Percentiles rank a stretch among this genome's conserved stretches.
These are phyloP conservation scores for Meghimatium bilineatum DNA, from an alignment of 2,888 invertebrate species.

Conservation along the genomic window DNA sequence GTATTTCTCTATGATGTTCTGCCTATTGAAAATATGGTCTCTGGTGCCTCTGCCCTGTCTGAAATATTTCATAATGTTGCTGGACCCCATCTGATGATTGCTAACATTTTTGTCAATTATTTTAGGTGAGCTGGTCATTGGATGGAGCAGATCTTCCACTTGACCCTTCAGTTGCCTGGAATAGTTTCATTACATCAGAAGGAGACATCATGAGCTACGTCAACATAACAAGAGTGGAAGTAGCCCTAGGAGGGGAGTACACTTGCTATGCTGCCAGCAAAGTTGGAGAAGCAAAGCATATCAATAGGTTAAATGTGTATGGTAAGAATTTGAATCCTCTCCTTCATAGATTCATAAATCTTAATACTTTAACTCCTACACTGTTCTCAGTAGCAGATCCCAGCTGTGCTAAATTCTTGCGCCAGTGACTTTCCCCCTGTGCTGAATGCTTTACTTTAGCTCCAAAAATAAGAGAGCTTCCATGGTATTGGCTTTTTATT, in stretches of 20 bases:
- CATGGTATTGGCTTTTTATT: too few species aligned
- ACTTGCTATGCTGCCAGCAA: constrained; percentile 86
- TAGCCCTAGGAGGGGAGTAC: constrained; percentile 88
- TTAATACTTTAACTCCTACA: not conserved
- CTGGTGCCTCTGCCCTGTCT: too few species aligned
- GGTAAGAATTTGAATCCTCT: constrained; percentile 80
- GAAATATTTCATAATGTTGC: too few species aligned
- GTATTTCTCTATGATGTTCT: too few species aligned
- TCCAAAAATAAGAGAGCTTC: too few species aligned
- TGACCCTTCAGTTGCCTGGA: constrained; percentile 80
- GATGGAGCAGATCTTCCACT: constrained; percentile 81
- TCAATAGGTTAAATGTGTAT: constrained; percentile 87
- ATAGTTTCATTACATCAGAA: constrained; percentile 79
- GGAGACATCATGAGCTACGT: constrained; percentile 94
- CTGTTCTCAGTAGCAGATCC: too few species aligned
- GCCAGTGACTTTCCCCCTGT: too few species aligned
- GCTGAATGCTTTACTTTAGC: too few species aligned
- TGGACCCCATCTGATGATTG: too few species aligned
- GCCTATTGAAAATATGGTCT: too few species aligned
- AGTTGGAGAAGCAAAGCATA: constrained; percentile 85
- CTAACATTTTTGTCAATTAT: constrained; percentile 79
- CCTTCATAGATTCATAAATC: not conserved
- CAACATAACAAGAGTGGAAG: constrained; percentile 83
- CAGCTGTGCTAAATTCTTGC: too few species aligned
- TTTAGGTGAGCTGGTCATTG: constrained; percentile 88